Conservation (phyloP, 2,797 vertebrate species). For the Silurus lanzhouensis region DNA sequence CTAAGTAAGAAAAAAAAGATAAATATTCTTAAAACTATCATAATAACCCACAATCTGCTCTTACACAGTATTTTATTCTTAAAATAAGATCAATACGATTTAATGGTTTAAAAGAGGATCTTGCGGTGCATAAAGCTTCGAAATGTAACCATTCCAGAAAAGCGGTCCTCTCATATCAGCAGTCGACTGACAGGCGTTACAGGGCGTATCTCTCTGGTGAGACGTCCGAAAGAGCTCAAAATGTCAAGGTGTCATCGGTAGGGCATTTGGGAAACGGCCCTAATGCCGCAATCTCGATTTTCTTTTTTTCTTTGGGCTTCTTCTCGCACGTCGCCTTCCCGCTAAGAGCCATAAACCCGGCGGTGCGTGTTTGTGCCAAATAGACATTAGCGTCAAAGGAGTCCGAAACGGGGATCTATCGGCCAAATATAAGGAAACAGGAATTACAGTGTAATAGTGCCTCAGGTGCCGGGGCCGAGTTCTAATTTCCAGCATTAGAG, state of each 20-base stretch:
- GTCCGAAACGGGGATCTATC: conserved; percentile 71
- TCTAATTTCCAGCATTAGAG: conserved; percentile 70
- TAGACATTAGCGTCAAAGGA: conserved; percentile 73
- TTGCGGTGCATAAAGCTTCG: conserved; percentile 10
- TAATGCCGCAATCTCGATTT: conserved; percentile 51
- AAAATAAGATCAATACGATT: too few relatives aligned
- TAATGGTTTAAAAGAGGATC: neutral
- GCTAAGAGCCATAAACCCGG: conserved; percentile 68
- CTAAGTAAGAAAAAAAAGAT: neutral
- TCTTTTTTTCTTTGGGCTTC: conserved; percentile 13
- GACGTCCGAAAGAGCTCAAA: conserved; percentile 29
- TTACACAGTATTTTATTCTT: too few relatives aligned
- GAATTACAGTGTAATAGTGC: conserved; percentile 60
- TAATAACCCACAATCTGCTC: too few relatives aligned
- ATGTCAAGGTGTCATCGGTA: conserved; percentile 47
- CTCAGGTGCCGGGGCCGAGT: conserved; percentile 69
- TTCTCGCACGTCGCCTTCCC: conserved; percentile 50
- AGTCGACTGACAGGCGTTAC: conserved; percentile 34
- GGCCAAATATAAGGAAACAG: conserved; percentile 68
- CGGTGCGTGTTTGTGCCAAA: conserved; percentile 65
- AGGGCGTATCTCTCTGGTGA: conserved; percentile 31
- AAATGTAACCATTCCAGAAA: conserved; percentile 21
- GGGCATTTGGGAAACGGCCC: neutral
- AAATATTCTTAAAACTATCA: too few relatives aligned
- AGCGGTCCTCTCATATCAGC: conserved; percentile 13